These are phyloP conservation scores for Scaptomyza graminum DNA, from an alignment of 1,140 invertebrate genomes.

Conservation along the genomic window DNA sequence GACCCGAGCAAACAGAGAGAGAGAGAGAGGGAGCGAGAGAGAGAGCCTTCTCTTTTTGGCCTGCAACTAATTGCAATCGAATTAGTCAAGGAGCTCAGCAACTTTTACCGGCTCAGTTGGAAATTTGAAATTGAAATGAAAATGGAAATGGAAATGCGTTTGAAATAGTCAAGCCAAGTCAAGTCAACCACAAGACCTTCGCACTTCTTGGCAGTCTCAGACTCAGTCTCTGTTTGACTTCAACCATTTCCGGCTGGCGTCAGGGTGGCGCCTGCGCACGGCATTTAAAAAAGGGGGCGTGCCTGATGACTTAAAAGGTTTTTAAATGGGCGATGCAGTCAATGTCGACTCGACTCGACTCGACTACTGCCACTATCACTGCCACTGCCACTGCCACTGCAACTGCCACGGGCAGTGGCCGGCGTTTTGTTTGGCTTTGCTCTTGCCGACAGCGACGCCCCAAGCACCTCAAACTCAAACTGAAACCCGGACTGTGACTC, in stretches of 20 bases:
- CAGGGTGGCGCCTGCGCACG: conserved; percentile 74
- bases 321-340: conserved; percentile 69
- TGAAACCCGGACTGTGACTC: background rate
- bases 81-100: conserved; percentile 80
- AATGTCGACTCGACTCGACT: conserved; percentile 7
- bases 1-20: background rate
- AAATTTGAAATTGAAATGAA: conserved; percentile 22
- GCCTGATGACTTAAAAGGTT: conserved; percentile 82
- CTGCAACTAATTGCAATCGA: conserved; percentile 77
- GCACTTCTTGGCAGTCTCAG: background rate
- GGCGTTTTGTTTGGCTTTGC: conserved; percentile 42
- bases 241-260: conserved; percentile 74
- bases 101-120: conserved; percentile 34
- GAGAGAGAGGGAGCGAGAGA: background rate
- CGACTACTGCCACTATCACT: conserved; percentile 17
- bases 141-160: conserved; percentile 25
- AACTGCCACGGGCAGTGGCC: conserved; percentile 23
- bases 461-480: conserved; percentile 30
- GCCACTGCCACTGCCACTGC: conserved; percentile 15
- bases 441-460: conserved; percentile 74
- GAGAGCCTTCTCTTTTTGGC: conserved; percentile 17
- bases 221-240: conserved; percentile 1
- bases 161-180: conserved; percentile 42
- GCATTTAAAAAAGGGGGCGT: conserved; percentile 74
- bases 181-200: conserved; percentile 31